Evolutionary conservation across 2,888 invertebrate genomes (phyloP), one percentile per base, ranked within the genome.

Genomic region (Eupeodes luniger): DNA sequence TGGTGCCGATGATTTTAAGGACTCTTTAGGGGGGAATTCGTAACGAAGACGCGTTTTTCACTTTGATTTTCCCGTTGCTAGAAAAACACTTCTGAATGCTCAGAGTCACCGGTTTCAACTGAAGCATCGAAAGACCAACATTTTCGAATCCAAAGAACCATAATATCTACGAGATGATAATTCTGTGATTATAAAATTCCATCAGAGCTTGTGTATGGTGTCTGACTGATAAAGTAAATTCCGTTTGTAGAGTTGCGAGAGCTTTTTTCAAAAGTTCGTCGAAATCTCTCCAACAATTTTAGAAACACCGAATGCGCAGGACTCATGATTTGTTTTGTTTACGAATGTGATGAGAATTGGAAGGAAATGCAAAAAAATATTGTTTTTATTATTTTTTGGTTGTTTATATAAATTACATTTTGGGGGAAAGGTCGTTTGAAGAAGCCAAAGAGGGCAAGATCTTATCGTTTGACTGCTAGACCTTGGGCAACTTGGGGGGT

Each of bases 61-160:
- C 57, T 70, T 53, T 19, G 51, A 47, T 66, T n/a, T 19, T 47
- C 19, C 10, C 72, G 44, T 62, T 44, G 11, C 78, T 16, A 66
- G 40, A 49, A 47, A 19, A 67, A 87, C 76, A 77, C 87, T 74
- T 84, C 87, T 53, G 40, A 16, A 69, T 40, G 62, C 44, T n/a
- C 44, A 19, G 72, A 76, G 67, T 55, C 19, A 67, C 84, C 87
- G 87, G 76, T 67, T 44, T 51, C 49, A 81, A 87, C 87, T 87
- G 67, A 84, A 80, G 74, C 76, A 67, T 77, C 1, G 12, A 47
- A 47, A 66, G 72, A 67, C 61, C 55, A n/a, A 61, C 76, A 70
- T 49, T 62, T 82, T 79, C 36, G 66, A 80, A 64, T 40, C 64
- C 61, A 55, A 66, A 72, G 57, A 72, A 51, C 55, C 85, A 19